Percentiles rank a stretch among this genome's conserved stretches.
Conservation (phyloP, 1,140 invertebrate genomes). For the Euura lappo region DNA sequence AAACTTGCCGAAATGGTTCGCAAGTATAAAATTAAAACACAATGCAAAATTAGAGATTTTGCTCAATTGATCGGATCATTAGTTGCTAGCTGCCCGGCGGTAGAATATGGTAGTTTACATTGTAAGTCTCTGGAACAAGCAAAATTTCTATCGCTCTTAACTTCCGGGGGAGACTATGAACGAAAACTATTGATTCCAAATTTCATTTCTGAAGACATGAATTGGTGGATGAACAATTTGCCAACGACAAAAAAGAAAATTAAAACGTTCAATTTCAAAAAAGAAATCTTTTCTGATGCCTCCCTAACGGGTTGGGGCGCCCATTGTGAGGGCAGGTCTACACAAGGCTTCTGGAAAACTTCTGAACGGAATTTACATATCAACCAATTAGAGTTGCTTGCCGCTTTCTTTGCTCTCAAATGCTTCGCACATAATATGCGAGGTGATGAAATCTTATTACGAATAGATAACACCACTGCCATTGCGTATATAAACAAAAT, state of each 20-base stretch:
- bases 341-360: conserved; percentile 30
- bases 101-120: neutral
- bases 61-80: conserved; percentile 24
- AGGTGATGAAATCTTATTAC: conserved; percentile 24
- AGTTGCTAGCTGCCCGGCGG: conserved; percentile 20
- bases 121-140: conserved; percentile 17
- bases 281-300: conserved; percentile 39
- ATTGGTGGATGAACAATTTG: conserved; percentile 29
- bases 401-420: conserved; percentile 35
- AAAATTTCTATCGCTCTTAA: conserved; percentile 23
- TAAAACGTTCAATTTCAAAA: conserved; percentile 10
- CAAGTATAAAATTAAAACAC: neutral
- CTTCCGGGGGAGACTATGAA: neutral
- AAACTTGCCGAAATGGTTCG: neutral
- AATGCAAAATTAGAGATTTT: conserved; percentile 27
- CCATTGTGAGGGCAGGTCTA: conserved; percentile 25
- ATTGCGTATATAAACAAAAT: conserved; percentile 30
- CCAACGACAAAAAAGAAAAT: conserved; percentile 21
- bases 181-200: neutral
- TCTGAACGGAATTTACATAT: conserved; percentile 32
- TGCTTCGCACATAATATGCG: conserved; percentile 26
- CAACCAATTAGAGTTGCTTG: conserved; percentile 39
- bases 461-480: conserved; percentile 35
- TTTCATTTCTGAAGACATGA: conserved; percentile 20
- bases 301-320: conserved; percentile 36